Evolutionary conservation across 2,113 vertebrate genomes (phyloP).

Genomic region (Cyphomyrus discorhynchus): DNA sequence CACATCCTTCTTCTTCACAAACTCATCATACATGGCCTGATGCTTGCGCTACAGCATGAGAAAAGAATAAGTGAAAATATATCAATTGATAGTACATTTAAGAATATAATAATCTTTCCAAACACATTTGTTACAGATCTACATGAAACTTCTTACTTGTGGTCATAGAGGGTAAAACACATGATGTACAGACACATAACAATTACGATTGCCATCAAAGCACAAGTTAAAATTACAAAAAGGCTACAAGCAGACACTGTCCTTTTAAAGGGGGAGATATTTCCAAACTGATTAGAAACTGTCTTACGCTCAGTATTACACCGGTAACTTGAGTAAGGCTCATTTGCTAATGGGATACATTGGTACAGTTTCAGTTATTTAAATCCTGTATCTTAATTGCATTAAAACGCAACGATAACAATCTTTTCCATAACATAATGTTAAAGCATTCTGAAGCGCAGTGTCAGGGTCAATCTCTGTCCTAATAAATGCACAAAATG

Average conservation of each 20-base stretch:
- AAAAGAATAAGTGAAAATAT: background rate
- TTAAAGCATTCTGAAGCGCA: background rate
- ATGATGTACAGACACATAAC: background rate
- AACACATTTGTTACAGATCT: background rate
- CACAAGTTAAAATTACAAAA: background rate
- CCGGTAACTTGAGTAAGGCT: background rate
- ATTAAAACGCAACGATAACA: background rate
- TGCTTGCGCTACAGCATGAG: constrained; percentile 57
- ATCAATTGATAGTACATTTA: background rate
- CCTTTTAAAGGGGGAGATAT: background rate
- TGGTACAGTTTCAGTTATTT: background rate
- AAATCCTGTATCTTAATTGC: background rate
- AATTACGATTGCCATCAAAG: background rate
- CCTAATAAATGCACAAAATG: background rate
- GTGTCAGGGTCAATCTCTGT: background rate
- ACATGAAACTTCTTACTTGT: background rate
- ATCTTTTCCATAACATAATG: background rate
- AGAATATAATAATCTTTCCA: background rate
- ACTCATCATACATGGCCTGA: constrained; percentile 71
- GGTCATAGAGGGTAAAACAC: background rate
- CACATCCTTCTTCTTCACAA: constrained; percentile 70
- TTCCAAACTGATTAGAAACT: background rate
- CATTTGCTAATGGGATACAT: background rate
- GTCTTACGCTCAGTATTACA: background rate
- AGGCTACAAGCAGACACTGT: background rate